A percentile compares a stretch with the other conserved stretches of the same genome.
phyloP scores from a whole-genome alignment of 2,888 invertebrate species.

The Aphidius colemani region DNA sequence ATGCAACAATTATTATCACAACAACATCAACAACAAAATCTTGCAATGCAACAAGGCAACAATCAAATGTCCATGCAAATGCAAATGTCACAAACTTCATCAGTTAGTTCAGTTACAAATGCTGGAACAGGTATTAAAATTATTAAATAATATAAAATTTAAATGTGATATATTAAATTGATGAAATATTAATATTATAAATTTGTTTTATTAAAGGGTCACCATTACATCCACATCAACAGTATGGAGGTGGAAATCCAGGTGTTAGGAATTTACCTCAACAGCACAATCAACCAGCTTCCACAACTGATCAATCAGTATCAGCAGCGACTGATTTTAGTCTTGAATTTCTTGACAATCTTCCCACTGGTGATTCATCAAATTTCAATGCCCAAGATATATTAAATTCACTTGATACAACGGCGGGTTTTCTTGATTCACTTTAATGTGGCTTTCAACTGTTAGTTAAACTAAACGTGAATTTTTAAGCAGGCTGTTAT shows the following conservation, averaged over 20 bases:
- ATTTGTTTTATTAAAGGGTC: constrained; percentile 44
- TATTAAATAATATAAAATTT: no score
- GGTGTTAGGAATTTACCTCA: constrained; percentile 55
- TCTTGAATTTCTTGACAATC: constrained; percentile 84
- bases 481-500: constrained; percentile 27
- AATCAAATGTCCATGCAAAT: constrained; percentile 65
- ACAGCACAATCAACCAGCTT: constrained; percentile 44
- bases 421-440: constrained; percentile 63
- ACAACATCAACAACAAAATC: constrained; percentile 62
- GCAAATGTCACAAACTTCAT: constrained; percentile 60
- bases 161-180: no score
- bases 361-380: constrained; percentile 75
- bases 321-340: constrained; percentile 69
- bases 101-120: constrained; percentile 53
- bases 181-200: no score
- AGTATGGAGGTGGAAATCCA: constrained; percentile 54
- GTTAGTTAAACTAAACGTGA: neutral
- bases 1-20: constrained; percentile 63
- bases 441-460: constrained; percentile 39
- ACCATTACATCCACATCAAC: constrained; percentile 60
- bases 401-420: constrained; percentile 81
- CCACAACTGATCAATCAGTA: constrained; percentile 49
- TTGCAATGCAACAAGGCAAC: constrained; percentile 61
- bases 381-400: constrained; percentile 82
- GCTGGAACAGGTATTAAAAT: constrained; percentile 56